phyloP scores from a whole-genome alignment of 2,888 invertebrate species.

The Mythimna albipuncta region DNA sequence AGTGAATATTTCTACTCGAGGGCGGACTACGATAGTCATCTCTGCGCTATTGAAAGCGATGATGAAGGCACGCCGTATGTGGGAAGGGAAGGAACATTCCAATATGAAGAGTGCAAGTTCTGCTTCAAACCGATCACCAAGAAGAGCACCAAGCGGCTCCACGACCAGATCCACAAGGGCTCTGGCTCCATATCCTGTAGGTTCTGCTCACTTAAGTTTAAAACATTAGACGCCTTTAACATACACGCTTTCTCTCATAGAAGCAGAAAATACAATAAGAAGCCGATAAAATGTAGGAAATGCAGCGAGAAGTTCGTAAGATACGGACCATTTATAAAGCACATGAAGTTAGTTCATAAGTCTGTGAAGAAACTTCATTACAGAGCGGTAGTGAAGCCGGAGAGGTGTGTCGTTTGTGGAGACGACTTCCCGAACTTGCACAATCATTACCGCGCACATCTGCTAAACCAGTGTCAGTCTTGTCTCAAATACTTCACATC shows the following conservation, averaged over 20 bases:
- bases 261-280: conserved; percentile 85
- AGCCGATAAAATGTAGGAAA: conserved; percentile 84
- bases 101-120: conserved; percentile 86
- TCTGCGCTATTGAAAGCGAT: conserved; percentile 87
- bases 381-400: conserved; percentile 84
- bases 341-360: conserved; percentile 84
- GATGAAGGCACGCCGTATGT: conserved; percentile 73
- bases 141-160: conserved; percentile 78
- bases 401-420: conserved; percentile 91
- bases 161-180: conserved; percentile 82
- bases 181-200: conserved; percentile 88
- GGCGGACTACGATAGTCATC: conserved; percentile 82
- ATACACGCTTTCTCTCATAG: conserved; percentile 88
- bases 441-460: conserved; percentile 91
- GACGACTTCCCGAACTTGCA: conserved; percentile 91
- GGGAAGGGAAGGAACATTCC: conserved; percentile 65
- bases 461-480: conserved; percentile 89
- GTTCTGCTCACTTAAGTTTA: conserved; percentile 87
- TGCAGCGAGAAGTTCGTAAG: conserved; percentile 85
- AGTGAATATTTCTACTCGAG: conserved; percentile 86
- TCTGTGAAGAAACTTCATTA: conserved; percentile 84
- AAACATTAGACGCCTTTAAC: conserved; percentile 87
- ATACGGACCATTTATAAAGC: conserved; percentile 86
- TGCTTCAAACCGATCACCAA: conserved; percentile 87
- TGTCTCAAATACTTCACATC: conserved; percentile 87